Evolutionary conservation across 2,113 vertebrate species (phyloP), one percentile per base, ranked within the genome.

Genomic region (Bostrychus sinensis): DNA sequence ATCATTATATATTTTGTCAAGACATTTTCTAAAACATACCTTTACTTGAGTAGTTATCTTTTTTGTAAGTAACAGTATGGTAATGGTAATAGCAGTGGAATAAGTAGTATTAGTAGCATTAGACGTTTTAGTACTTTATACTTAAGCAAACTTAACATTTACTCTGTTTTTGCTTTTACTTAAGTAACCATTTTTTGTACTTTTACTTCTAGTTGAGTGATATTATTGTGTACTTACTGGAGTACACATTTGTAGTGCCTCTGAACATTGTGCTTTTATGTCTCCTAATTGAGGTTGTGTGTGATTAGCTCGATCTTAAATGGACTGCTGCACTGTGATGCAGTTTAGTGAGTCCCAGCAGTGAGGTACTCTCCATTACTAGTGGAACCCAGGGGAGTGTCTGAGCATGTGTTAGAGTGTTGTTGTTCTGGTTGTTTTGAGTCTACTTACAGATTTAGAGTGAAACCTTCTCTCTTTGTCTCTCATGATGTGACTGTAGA

Each of bases 371-470:
- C 60, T 62, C 20, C 25, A 61, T 61, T 38, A n/a, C n/a, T n/a
- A 54, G 61, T 20, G 7, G 34, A 51, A 50, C 56, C 37, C 55
- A 17, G 28, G 62, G 62, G 36, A 63, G 59, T 62, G 53, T 19
- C 32, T 56, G 57, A 56, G 56, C 56, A 45, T 54, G 32, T 64
- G 59, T 37, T 65, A 7, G 20, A 38, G 54, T 62, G 67, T 56
- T 28, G 53, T 58, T 62, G 11, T 59, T n/a, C n/a, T n/a, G n/a
- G 50, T 12, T 70, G 64, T 36, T 56, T 59, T 77, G 62, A 51
- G 36, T 56, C 39, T 32, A 17, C 30, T 48, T 7, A 63, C 56
- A 45, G 41, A 64, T 6, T 67, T 32, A 22, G 25, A 28, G 36
- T 14, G 38, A 63, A 16, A 28, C 56, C 26, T 36, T 55, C 25